Evolutionary conservation across 2,888 invertebrate genomes (phyloP).

Genomic region (Ornithoptera alexandrae): DNA sequence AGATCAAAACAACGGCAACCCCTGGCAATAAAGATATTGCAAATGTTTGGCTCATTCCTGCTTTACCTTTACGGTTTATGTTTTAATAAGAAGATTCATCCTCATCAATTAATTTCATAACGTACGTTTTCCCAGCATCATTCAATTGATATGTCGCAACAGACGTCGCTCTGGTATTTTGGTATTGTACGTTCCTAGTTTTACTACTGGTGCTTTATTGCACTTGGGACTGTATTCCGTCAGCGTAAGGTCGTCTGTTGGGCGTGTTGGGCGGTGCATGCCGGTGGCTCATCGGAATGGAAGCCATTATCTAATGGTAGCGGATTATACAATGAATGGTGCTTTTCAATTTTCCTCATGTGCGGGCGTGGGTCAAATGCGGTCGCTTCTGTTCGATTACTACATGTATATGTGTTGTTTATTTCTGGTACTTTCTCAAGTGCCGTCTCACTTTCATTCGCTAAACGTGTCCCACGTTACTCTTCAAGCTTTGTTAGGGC

Average conservation of each 20-base stretch:
- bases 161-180: background rate
- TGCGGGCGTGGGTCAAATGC: slow-evolving; percentile 4
- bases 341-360: background rate
- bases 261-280: background rate
- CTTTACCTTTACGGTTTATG: no score
- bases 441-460: no score
- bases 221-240: background rate
- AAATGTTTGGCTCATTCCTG: no score
- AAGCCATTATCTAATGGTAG: slow-evolving; percentile 16
- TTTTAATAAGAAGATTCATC: background rate
- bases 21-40: no score
- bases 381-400: background rate
- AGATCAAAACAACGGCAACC: no score
- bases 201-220: background rate
- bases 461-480: no score
- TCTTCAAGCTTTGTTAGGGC: no score
- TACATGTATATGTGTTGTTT: no score
- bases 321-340: slow-evolving; percentile 8
- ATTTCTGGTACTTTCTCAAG: no score
- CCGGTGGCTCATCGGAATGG: slow-evolving; percentile 7
- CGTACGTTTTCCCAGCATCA: background rate
- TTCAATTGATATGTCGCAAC: background rate
- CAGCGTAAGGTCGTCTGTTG: background rate
- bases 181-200: background rate
- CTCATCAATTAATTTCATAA: background rate